Evolutionary conservation across 1,140 invertebrate species (phyloP), one percentile per base, ranked within the genome.

Genomic region (Dendrolimus punctatus): DNA sequence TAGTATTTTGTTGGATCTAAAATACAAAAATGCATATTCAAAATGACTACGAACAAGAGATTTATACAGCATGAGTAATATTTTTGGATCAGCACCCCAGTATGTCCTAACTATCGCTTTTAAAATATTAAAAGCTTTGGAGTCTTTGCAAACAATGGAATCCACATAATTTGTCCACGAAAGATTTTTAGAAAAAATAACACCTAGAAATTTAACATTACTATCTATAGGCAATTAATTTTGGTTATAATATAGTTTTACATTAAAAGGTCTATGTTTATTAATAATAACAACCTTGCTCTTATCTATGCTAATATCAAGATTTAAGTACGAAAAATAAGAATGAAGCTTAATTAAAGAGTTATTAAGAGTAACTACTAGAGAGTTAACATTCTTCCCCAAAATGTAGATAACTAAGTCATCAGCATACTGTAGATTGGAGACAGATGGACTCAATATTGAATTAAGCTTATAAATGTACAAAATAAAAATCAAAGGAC

Each of bases 361-460:
- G 46, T 6, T 40, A 53, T 62, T 58, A 41, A 58, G 7, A 38
- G 40, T 49, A 8, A 4, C 4, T 6, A 39, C 37, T 6, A 46
- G 5, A 7, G 5, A 6, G 6, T 4, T 10, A 4, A 50, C 5
- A 41, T 46, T 49, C 6, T 40, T 36, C 39, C 39, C 43, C 6
- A 36, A 38, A 7, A 7, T 23, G 55, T 62, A 65, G 7, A 64
- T 40, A 5, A 49, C 59, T 39, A 65, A 46, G 49, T 65, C 63
- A 62, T 62, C 59, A 41, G 63, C 58, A 58, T 58, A 67, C 52
- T 67, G 61, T 23, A 67, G 40, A 44, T 60, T 63, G 41, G 5
- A 48, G 5, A 67, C 58, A 37, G 53, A n/a, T 7, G 40, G 8
- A 10, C 53, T 58, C 7, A 67, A 39, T 40, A 58, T 48, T 42